phyloP scores from a whole-genome alignment of 2,888 invertebrate genomes.

The Chymomyza procnemis region DNA sequence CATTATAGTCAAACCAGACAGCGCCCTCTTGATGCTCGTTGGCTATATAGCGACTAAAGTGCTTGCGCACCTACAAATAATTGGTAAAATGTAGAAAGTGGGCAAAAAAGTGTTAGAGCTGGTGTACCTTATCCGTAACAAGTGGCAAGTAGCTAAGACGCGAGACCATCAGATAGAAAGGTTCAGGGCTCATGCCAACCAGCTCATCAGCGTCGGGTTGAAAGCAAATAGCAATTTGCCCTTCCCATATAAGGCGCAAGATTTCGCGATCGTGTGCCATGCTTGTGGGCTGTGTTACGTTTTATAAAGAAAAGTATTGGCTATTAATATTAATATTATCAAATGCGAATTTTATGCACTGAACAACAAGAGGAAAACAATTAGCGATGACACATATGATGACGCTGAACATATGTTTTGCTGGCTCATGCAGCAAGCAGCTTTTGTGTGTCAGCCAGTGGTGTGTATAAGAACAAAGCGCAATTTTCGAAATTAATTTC shows the following conservation, averaged over 20 bases:
- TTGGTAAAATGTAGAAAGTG: constrained; percentile 43
- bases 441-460: background rate
- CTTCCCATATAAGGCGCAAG: constrained; percentile 96
- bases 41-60: constrained; percentile 90
- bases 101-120: background rate
- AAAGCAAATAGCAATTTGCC: constrained; percentile 95
- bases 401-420: background rate
- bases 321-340: too few relatives aligned
- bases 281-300: background rate
- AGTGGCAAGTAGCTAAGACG: constrained; percentile 95
- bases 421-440: background rate
- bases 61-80: constrained; percentile 86
- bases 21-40: constrained; percentile 90
- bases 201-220: constrained; percentile 93
- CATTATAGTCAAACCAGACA: constrained; percentile 96
- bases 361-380: background rate
- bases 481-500: background rate
- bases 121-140: constrained; percentile 96
- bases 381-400: constrained; percentile 13
- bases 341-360: constrained; percentile 14
- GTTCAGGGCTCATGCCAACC: constrained; percentile 92
- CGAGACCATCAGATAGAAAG: constrained; percentile 95
- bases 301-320: background rate
- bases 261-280: constrained; percentile 98
- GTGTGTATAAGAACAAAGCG: background rate